Conservation (phyloP, 2,113 vertebrate genomes). For the Myanophis thanlyinensis region DNA sequence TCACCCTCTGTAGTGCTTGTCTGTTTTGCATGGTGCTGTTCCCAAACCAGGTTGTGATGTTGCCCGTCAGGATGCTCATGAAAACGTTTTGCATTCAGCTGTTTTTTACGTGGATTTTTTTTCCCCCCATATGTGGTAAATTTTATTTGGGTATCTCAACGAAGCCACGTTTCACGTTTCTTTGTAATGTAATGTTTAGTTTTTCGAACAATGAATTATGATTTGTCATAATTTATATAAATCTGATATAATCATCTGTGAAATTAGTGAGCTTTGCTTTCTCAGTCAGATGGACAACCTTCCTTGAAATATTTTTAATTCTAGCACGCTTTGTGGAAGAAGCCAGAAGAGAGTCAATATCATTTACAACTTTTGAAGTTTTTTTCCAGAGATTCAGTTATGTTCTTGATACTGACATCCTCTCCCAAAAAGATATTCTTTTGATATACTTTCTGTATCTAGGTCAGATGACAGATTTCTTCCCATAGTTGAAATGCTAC, state of each 20-base stretch:
- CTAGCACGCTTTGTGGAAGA: constrained; percentile 49
- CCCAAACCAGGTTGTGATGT: no score
- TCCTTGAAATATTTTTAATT: not conserved
- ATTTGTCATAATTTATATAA: not conserved
- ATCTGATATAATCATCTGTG: not conserved
- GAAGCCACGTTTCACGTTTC: not conserved
- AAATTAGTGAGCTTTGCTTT: not conserved
- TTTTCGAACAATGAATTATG: not conserved
- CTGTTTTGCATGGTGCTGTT: no score
- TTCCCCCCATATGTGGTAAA: not conserved
- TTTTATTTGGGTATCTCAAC: not conserved
- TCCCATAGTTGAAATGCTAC: constrained; percentile 35
- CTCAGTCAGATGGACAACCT: not conserved
- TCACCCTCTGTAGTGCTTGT: no score
- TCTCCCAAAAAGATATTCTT: rapidly evolving
- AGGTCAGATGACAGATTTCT: not conserved
- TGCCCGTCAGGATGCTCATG: no score
- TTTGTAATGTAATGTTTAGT: not conserved
- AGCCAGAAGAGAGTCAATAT: constrained; percentile 73
- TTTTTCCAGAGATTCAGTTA: constrained; percentile 66
- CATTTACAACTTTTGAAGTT: constrained; percentile 70
- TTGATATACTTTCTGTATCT: not conserved
- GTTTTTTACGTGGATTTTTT: no score
- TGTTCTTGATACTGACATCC: constrained; percentile 15
- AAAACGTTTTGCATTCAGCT: no score